A percentile compares a stretch with the other conserved stretches of the same genome.
phyloP scores from a whole-genome alignment of 2,797 vertebrate species.

The Poeciliopsis gracilis region DNA sequence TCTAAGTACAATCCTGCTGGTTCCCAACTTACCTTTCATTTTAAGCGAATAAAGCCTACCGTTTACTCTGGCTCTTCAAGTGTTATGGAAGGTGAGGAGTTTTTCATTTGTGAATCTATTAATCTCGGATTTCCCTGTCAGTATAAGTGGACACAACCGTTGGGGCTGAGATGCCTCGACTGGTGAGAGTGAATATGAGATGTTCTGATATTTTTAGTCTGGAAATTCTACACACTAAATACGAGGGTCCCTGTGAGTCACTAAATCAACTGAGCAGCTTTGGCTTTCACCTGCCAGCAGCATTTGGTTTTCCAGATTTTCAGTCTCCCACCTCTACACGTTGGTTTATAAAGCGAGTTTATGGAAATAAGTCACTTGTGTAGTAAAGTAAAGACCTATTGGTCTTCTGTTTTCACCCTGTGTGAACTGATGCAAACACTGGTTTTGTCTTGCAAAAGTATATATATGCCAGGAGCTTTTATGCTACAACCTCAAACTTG shows the following conservation, averaged over 20 bases:
- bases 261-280: constrained; percentile 10
- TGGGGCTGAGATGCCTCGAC: constrained; percentile 1
- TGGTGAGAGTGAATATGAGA: constrained; percentile 38
- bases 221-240: constrained; percentile 19
- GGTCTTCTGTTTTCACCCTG: constrained; percentile 2
- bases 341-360: constrained; percentile 10
- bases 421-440: neutral
- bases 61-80: constrained; percentile 29
- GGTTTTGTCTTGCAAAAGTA: neutral
- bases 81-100: constrained; percentile 29
- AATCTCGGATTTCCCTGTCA: constrained; percentile 19
- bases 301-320: constrained; percentile 11
- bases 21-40: constrained; percentile 40
- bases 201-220: constrained; percentile 20
- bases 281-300: constrained; percentile 21
- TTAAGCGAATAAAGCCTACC: constrained; percentile 36
- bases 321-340: neutral
- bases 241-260: constrained; percentile 25
- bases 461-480: neutral
- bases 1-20: constrained; percentile 41
- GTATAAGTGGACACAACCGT: constrained; percentile 13
- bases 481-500: neutral
- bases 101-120: constrained; percentile 22
- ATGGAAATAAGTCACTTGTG: neutral
- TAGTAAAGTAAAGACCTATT: neutral